phyloP scores from a whole-genome alignment of 2,113 vertebrate genomes.

The Stercorarius parasiticus region DNA sequence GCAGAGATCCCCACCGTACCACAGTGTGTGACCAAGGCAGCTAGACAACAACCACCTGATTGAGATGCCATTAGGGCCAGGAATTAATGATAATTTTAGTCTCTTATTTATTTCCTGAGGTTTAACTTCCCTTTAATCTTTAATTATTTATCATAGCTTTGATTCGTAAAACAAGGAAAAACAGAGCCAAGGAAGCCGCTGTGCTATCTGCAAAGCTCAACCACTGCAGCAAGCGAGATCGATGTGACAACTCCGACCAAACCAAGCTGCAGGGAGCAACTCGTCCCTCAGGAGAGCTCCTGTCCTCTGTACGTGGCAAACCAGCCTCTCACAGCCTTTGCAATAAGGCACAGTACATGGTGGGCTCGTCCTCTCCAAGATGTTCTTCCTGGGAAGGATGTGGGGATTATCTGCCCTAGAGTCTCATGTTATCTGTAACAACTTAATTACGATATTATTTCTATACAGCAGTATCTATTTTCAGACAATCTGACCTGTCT shows the following conservation, averaged over 20 bases:
- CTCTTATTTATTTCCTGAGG: background rate
- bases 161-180: background rate
- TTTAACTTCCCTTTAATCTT: background rate
- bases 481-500: background rate
- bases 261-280: background rate
- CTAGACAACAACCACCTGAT: background rate
- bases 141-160: background rate
- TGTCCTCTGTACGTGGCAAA: background rate
- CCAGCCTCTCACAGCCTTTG: background rate
- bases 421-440: background rate
- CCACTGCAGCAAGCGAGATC: fast-evolving
- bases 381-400: background rate
- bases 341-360: background rate
- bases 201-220: background rate
- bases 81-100: background rate
- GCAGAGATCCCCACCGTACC: background rate
- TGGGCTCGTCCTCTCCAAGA: background rate
- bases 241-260: background rate
- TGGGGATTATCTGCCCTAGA: background rate
- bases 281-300: background rate
- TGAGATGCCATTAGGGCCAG: background rate
- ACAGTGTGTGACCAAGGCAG: fast-evolving
- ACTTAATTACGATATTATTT: background rate
- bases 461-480: background rate
- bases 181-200: background rate